Conservation (phyloP, 2,888 invertebrate species). For the Conchocele bisecta region DNA sequence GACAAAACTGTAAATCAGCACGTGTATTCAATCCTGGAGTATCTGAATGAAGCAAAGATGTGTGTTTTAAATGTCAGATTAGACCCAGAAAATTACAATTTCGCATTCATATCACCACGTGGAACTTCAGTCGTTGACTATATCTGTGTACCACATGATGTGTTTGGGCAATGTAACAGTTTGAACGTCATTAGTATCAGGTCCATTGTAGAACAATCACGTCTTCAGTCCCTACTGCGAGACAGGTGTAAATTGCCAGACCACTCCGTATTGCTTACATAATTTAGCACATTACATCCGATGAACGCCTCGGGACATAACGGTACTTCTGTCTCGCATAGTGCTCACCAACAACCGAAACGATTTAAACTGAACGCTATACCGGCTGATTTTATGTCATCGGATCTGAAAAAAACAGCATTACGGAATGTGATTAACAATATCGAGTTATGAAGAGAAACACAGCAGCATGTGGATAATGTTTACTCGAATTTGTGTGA, state of each 20-base stretch:
- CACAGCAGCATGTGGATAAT: constrained; percentile 7
- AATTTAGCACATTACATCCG: no score
- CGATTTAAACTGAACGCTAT: constrained; percentile 9
- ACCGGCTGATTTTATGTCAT: constrained; percentile 9
- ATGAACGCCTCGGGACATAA: no score
- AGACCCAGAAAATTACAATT: constrained; percentile 5
- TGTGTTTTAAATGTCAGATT: constrained; percentile 32
- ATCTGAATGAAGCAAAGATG: constrained; percentile 17
- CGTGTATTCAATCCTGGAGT: constrained; percentile 23
- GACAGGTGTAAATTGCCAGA: constrained; percentile 4
- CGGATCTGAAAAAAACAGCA: neutral
- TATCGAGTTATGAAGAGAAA: constrained; percentile 10
- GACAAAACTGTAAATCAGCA: constrained; percentile 26
- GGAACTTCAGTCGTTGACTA: constrained; percentile 35
- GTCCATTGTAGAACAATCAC: neutral
- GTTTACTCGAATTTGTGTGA: constrained; percentile 4
- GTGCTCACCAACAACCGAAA: neutral
- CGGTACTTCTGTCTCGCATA: no score
- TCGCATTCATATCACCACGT: constrained; percentile 23
- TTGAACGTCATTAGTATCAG: constrained; percentile 16
- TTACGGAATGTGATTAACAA: constrained; percentile 7
- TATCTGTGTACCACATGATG: constrained; percentile 30
- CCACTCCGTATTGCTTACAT: neutral
- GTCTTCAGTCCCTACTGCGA: constrained; percentile 11
- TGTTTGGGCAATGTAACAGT: constrained; percentile 6